A percentile compares a stretch with the other conserved stretches of the same genome.
Conservation (phyloP, 1,140 invertebrate species). For the Drosophila equinoxialis region DNA sequence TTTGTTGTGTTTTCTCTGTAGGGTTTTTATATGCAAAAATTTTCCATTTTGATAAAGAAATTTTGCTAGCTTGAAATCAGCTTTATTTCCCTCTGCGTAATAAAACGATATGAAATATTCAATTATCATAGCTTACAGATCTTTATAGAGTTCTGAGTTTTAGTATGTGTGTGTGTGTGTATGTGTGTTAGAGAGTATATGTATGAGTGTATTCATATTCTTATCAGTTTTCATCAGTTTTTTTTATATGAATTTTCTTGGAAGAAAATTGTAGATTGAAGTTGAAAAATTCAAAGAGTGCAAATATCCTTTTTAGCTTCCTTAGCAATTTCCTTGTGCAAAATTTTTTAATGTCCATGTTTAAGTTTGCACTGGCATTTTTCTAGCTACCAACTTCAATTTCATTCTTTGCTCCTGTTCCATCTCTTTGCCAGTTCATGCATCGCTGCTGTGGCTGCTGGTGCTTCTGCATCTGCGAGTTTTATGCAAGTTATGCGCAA, state of each 20-base stretch:
- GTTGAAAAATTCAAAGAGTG: constrained; percentile 29
- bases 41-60: neutral
- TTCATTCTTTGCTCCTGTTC: neutral
- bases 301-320: constrained; percentile 21
- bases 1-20: neutral
- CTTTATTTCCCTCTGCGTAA: constrained; percentile 41
- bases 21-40: neutral
- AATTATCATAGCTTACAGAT: constrained; percentile 72
- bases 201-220: constrained; percentile 28
- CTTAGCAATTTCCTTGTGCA: constrained; percentile 28
- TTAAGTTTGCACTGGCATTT: constrained; percentile 52
- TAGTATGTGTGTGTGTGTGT: constrained; percentile 5
- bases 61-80: constrained; percentile 28
- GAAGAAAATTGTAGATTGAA: neutral
- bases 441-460: constrained; percentile 11
- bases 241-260: constrained; percentile 45
- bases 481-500: constrained; percentile 78
- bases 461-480: constrained; percentile 57
- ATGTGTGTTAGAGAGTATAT: neutral
- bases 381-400: constrained; percentile 3
- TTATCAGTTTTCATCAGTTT: constrained; percentile 54
- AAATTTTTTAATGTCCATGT: constrained; percentile 52
- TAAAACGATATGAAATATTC: constrained; percentile 49
- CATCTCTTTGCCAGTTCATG: constrained; percentile 6
- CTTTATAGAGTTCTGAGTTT: constrained; percentile 23